Evolutionary conservation across 2,888 invertebrate species (phyloP), one percentile per base, ranked within the genome.

Genomic region (Noctua pronuba): DNA sequence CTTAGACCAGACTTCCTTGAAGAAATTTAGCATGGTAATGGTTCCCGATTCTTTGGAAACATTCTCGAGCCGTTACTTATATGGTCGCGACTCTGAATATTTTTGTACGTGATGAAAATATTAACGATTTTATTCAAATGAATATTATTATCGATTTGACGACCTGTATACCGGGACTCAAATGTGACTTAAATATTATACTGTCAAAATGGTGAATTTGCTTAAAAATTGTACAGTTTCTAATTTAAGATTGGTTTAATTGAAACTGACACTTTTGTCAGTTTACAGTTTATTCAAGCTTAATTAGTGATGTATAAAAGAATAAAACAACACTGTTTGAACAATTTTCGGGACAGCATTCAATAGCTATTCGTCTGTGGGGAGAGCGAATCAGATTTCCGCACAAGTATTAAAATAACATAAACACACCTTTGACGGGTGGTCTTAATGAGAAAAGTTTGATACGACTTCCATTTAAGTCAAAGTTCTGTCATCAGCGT

Each of bases 371-470:
- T 87, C 82, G 79, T 84, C 84, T 82, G 79, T 82, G 83, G 84
- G 78, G 81, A 81, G 85, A 88, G 84, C 84, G 91, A 94, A 93
- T 93, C 92, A 92, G 92, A 93, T 94, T 94, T 94, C 91, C 90
- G 90, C 91, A 91, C 91, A 93, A 94, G 94, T 94, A 94, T 95
- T 94, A 94, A 96, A 96, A 96, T 95, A 95, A 95, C 93, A 94
- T 95, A 96, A 96, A 95, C 94, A 95, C 94, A 96, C 95, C 95
- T 96, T 95, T 95, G 95, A 95, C 93, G 94, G 94, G 92, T 94
- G 94, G 92, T 93, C 94, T 96, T 96, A 96, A 96, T 96, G 96
- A 96, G 96, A 96, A 96, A 96, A 96, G 94, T 96, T 96, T 93
- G 93, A 95, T 95, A 93, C 94, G 94, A 95, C 95, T 96, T 94